A percentile compares a stretch with the other conserved stretches of the same genome.
Conservation (phyloP, 2,113 vertebrate genomes). For the Crypturellus undulatus region DNA sequence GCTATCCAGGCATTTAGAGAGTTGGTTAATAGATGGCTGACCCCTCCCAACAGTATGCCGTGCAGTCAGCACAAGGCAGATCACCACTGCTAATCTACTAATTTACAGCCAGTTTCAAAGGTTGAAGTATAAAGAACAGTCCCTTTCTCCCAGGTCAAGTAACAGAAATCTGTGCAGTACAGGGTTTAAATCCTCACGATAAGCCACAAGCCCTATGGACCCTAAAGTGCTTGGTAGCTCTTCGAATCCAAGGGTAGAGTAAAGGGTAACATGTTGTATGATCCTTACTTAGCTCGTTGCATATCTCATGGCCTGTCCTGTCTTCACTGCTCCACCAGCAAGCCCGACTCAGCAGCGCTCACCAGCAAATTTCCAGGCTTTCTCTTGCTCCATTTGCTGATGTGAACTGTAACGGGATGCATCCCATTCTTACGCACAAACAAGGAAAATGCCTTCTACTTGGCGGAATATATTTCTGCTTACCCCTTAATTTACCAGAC, state of each 20-base stretch:
- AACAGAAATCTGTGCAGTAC: background rate
- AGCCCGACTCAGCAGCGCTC: background rate
- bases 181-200: background rate
- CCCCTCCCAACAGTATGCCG: background rate
- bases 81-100: background rate
- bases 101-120: background rate
- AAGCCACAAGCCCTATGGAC: no score
- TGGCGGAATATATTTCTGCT: background rate
- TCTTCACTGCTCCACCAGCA: background rate
- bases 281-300: background rate
- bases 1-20: background rate
- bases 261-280: background rate
- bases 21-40: background rate
- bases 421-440: background rate
- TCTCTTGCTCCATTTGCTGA: background rate
- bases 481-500: background rate
- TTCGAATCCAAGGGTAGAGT: background rate
- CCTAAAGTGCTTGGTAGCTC: no score
- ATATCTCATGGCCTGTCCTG: background rate
- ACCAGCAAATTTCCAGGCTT: background rate
- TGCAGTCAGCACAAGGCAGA: background rate
- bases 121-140: background rate
- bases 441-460: background rate
- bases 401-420: fast-evolving
- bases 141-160: background rate